A percentile compares a stretch with the other conserved stretches of the same genome.
Conservation (phyloP, 2,113 vertebrate species). For the Euleptes europaea region DNA sequence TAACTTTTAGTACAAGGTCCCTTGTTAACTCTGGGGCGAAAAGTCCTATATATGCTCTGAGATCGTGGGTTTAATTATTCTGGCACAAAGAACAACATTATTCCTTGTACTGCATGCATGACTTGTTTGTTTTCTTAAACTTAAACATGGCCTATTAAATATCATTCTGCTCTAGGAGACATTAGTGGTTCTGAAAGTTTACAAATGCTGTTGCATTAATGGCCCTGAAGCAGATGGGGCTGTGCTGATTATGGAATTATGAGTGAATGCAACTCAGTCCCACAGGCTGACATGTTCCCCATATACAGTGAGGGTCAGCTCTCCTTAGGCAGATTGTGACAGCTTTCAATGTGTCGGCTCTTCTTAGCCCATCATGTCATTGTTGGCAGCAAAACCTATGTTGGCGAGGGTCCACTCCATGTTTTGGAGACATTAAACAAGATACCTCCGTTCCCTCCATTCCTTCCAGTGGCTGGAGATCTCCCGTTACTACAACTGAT, state of each 20-base stretch:
- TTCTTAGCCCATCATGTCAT: not conserved
- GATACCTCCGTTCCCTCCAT: no score
- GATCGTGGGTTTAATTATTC: not conserved
- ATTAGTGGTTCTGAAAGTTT: not conserved
- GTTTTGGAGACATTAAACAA: no score
- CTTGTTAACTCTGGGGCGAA: not conserved
- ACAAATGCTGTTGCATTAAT: not conserved
- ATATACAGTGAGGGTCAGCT: not conserved
- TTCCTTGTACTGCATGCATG: not conserved
- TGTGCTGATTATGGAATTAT: not conserved
- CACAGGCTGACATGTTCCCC: conserved; percentile 2
- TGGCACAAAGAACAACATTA: not conserved
- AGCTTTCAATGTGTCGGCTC: not conserved
- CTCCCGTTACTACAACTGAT: no score
- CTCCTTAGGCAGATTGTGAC: no score
- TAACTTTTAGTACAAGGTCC: not conserved
- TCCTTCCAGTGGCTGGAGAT: no score
- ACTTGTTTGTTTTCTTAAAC: not conserved
- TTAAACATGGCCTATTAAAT: conserved; percentile 1
- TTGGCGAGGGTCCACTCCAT: not conserved
- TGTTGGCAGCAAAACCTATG: no score
- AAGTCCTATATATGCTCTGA: not conserved
- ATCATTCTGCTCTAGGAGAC: not conserved
- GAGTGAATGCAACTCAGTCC: not conserved
- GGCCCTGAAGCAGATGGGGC: rapidly evolving